Conservation (phyloP, 2,888 invertebrate species). For the Disparrhopalites patrizii region DNA sequence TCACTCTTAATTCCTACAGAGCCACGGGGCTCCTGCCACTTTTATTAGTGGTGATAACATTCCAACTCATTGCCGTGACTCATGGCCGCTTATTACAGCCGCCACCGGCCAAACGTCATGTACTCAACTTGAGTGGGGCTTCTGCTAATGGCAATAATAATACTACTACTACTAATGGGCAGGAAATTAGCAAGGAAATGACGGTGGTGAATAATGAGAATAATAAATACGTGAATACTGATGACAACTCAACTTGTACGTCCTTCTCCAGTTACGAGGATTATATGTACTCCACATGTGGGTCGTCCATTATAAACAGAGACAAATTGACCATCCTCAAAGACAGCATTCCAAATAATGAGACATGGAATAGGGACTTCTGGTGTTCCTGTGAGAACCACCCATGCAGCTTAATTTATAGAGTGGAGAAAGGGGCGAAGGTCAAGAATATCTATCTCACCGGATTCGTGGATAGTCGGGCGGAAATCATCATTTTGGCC, state of each 20-base stretch:
- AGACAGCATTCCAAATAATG: background rate
- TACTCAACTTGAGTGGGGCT: too few relatives aligned
- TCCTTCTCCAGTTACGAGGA: constrained; percentile 10
- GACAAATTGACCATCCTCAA: background rate
- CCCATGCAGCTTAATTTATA: constrained; percentile 18
- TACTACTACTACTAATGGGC: too few relatives aligned
- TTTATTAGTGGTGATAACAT: too few relatives aligned
- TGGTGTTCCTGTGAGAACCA: constrained; percentile 19
- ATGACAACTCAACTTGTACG: constrained; percentile 9
- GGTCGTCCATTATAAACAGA: background rate
- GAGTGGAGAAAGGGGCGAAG: constrained; percentile 14
- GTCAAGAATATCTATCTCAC: constrained; percentile 9
- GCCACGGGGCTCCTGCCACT: too few relatives aligned
- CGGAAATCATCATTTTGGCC: constrained; percentile 11
- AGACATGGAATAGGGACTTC: background rate
- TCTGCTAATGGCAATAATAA: too few relatives aligned
- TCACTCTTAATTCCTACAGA: too few relatives aligned
- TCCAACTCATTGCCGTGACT: too few relatives aligned
- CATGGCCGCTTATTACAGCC: too few relatives aligned
- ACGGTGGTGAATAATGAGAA: background rate
- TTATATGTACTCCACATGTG: constrained; percentile 10
- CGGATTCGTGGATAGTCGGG: constrained; percentile 12
- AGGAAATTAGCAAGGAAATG: background rate
- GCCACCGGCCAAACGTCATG: too few relatives aligned
- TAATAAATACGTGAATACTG: background rate